Evolutionary conservation across 2,888 invertebrate genomes (phyloP).

Genomic region (Oscheius sp.): DNA sequence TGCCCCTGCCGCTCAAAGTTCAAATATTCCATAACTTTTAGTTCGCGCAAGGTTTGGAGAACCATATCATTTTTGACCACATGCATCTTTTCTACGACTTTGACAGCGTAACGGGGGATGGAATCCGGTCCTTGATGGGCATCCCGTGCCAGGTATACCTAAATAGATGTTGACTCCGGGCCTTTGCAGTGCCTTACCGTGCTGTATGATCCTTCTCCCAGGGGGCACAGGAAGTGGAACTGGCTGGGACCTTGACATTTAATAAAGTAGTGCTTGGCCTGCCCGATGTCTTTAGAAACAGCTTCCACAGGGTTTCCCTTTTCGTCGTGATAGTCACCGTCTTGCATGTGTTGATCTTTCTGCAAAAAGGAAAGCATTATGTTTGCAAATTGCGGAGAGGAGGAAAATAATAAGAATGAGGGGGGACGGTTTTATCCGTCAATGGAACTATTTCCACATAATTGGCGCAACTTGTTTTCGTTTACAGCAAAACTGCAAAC

Average conservation of each 20-base stretch:
- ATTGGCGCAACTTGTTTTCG: constrained; percentile 20
- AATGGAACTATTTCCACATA: constrained; percentile 2
- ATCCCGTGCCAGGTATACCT: constrained; percentile 48
- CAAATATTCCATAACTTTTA: constrained; percentile 89
- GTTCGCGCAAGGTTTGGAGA: constrained; percentile 91
- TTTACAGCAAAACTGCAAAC: constrained; percentile 15
- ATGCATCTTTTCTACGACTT: constrained; percentile 45
- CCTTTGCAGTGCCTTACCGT: constrained; percentile 78
- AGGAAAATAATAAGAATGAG: neutral
- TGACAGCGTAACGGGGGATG: constrained; percentile 43
- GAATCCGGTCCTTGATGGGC: constrained; percentile 19
- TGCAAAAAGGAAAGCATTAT: neutral
- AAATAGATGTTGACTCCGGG: constrained; percentile 4
- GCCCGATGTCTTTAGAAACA: no score
- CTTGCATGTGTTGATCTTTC: no score
- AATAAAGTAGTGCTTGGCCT: neutral
- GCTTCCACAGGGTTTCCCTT: no score
- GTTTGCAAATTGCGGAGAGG: constrained; percentile 4
- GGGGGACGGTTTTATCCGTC: constrained; percentile 1
- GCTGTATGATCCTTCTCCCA: constrained; percentile 97
- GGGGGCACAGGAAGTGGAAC: constrained; percentile 92
- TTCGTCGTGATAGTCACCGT: no score
- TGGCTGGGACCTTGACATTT: constrained; percentile 1
- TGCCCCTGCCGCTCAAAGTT: constrained; percentile 79
- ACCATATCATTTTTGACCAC: constrained; percentile 43